Evolutionary conservation across 2,113 vertebrate species (phyloP).

Genomic region (Psittacula cyanocephala): DNA sequence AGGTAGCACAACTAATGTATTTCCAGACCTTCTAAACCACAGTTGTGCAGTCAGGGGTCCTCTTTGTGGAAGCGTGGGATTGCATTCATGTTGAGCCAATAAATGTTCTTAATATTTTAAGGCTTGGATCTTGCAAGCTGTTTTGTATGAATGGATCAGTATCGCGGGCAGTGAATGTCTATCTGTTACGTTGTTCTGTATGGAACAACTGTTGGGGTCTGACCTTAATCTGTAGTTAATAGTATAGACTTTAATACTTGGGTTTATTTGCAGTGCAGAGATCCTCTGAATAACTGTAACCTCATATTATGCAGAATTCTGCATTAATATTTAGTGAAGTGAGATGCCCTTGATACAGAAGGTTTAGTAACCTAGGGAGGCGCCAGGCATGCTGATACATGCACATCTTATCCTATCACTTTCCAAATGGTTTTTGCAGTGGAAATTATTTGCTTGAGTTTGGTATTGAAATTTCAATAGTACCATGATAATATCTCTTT

Average conservation of each 20-base stretch:
- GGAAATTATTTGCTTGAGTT: background rate
- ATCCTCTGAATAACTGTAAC: background rate
- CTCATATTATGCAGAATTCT: background rate
- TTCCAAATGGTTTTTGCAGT: background rate
- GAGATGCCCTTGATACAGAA: background rate
- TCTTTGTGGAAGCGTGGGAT: background rate
- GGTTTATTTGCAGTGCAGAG: constrained; percentile 19
- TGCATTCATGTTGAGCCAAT: background rate
- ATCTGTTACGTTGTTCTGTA: background rate
- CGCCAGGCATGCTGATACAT: background rate
- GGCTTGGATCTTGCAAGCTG: background rate
- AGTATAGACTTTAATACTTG: background rate
- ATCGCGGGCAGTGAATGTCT: rapidly evolving
- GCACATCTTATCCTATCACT: background rate
- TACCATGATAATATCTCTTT: background rate
- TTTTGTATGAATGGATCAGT: background rate
- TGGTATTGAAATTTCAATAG: background rate
- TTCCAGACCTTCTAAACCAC: background rate
- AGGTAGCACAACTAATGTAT: background rate
- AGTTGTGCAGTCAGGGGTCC: background rate
- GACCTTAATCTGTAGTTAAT: constrained; percentile 47
- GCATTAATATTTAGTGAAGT: background rate
- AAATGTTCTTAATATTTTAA: constrained; percentile 1
- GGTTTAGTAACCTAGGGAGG: background rate
- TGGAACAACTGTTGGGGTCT: background rate